Evolutionary conservation across 53 echinoderm and acorn worm genomes (phyloP), one percentile per base, ranked within the genome.

Genomic region (Echinarachnius parma): DNA sequence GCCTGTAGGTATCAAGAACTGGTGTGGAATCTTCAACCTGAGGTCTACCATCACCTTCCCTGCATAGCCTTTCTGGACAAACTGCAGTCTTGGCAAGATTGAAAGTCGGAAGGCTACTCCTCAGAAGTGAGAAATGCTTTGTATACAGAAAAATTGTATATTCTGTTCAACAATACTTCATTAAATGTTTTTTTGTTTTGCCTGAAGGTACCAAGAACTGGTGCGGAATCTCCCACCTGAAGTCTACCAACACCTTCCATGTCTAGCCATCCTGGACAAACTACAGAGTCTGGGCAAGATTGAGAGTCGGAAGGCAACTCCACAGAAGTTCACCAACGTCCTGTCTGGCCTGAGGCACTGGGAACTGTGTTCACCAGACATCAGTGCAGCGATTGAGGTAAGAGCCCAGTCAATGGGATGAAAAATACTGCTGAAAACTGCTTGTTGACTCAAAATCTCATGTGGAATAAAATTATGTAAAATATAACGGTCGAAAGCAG

Each of bases 301-400:
- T 21, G 91, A 98, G 65, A 98, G 98, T 34, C 57, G 91, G 20
- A 98, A 98, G 60, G 81, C 88, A 22, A 98, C 98, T 0, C 98
- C 98, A 11, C 96, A 96, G 80, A 92, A 98, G 49, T 98, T 98
- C 74, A 77, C 88, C 18, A 88, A 88, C 53, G 83, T 98, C 31
- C 61, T 98, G 16, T 63, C 82, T 7, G 83, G 82, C 19, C 72
- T 98, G 22, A 88, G 88, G 60, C 84, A 85, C 30, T 98, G 98
- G 98, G 91, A 98, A 59, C 70, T 98, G 2, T 98, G 98, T 71
- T 82, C 91, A 13, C 98, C 98, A 0, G 98, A 98, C 21, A 85
- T 98, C 34, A 88, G 91, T 42, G 98, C 98, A 19, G 91, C 98
- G 2, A 77, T 98, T 22, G 98, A 98, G 83, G 93, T 93, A 37